Evolutionary conservation across 2,113 vertebrate genomes (phyloP), one percentile per base, ranked within the genome.

Genomic region (Copsychus sechellarum): DNA sequence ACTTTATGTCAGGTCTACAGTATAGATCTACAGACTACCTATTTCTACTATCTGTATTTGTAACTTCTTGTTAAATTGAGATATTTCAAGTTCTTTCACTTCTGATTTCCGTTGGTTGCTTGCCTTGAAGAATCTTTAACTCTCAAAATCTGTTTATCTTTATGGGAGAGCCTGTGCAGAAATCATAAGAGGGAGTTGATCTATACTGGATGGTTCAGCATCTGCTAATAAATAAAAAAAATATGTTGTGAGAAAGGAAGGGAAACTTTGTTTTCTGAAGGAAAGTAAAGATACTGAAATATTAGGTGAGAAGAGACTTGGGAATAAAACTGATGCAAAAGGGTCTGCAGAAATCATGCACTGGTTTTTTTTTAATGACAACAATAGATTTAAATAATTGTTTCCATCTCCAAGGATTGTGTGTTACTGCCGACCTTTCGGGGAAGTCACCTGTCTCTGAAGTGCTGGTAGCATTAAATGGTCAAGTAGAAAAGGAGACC

Each of bases 361-460:
- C 9, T 91, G 60, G 26, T 47, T 82, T 81, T 79, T 26, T 84
- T 85, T 69, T 57, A 81, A 61, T 51, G 25, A 54, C 56, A 92
- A 58, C 14, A 79, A 77, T 69, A 51, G 13, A 61, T 69, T 84
- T 57, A 54, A 92, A 76, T 84, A 70, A 66, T 65, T 87, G 17
- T 65, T 93, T 85, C 62, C 14, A 17, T 80, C 87, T 86, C 81
- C 33, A 53, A 89, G 57, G 62, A 25, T 20, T 77, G 36, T 76
- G 36, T 70, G 26, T 91, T 54, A 56, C 47, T 76, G 50, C 18
- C 0, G 0, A 57, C 64, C 18, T 91, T 85, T 76, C 45, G 6
- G 47, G 51, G 43, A 86, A 91, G 61, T 88, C 91, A 84, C 83
- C 56, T 85, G 36, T 70, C 62, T 93, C 69, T 91, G 81, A 91